Base-by-base conservation (phyloP, 2,888 invertebrate species). In the Metellina segmentata region DNA sequence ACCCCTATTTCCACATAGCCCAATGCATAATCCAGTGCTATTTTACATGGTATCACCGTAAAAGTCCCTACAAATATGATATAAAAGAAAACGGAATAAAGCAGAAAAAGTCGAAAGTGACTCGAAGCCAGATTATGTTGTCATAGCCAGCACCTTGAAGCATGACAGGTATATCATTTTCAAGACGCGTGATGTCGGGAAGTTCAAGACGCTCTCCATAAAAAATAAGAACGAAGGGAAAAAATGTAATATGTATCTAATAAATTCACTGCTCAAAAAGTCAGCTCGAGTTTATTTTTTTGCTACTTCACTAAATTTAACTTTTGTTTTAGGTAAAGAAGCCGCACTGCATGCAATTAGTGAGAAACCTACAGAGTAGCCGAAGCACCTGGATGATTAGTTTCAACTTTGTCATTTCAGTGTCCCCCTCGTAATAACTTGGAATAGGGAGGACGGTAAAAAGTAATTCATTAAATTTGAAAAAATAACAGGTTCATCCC, bases 391-490 rank as follows among this genome's bases (percentile, higher is more conserved):
- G 7, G 72, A 81, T 88, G 88, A 88, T 81, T 88, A 88, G 81
- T 88, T 88, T 88, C 81, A 88, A 88, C 88, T 81, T 88, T 88
- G 88, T 75, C 88, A 81, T 88, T 74, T 69, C 72, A 69, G 51
- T 78, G 51, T 78, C 70, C 11, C n/a, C 48, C 16, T 78, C 19
- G 48, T 88, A 88, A 81, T 74, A 81, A 81, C 74, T 53, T 49
- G 52, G 81, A 87, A 72, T 71, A 34, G 83, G 53, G 53, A 69
- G 69, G 61, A 74, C 61, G 48, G 20, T 52, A 75, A 87, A 61
- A 88, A 88, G 88, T 75, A 88, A 88, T 88, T 88, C 88, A 88
- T 88, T 88, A 88, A 88, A 81, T 88, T 88, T 81, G 69, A 88
- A 88, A 87, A 82, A 75, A 74, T 81, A 81, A 88, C 74, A 81